Evolutionary conservation across 2,113 vertebrate genomes (phyloP).

Genomic region (Percopsis transmontana): DNA sequence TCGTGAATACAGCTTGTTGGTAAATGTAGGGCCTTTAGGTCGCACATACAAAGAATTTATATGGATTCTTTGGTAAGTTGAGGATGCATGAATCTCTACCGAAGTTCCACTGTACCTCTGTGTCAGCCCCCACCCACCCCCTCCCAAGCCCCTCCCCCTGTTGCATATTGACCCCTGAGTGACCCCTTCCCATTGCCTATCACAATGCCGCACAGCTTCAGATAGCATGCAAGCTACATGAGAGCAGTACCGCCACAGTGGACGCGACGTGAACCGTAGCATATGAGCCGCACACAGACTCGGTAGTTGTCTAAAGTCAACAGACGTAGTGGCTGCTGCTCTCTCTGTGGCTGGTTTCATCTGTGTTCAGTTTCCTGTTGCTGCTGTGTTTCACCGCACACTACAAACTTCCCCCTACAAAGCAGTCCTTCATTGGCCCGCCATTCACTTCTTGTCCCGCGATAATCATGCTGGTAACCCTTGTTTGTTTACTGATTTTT

Average conservation of each 20-base stretch:
- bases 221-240: constrained; percentile 39
- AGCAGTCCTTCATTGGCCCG: neutral
- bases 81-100: constrained; percentile 61
- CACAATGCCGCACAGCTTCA: constrained; percentile 55
- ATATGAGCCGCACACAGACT: too few species aligned
- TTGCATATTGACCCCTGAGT: constrained; percentile 29
- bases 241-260: constrained; percentile 40
- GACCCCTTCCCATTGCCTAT: constrained; percentile 16
- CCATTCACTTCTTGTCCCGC: constrained; percentile 19
- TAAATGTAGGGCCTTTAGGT: constrained; percentile 38
- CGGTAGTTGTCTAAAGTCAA: neutral
- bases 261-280: neutral
- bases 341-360: constrained; percentile 52
- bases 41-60: constrained; percentile 74
- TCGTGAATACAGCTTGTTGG: constrained; percentile 17
- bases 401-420: constrained; percentile 6
- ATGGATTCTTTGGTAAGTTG: constrained; percentile 83
- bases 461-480: neutral
- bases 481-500: neutral
- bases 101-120: constrained; percentile 56
- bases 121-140: constrained; percentile 45
- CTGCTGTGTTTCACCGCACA: constrained; percentile 41
- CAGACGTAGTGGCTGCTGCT: constrained; percentile 56
- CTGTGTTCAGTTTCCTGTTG: constrained; percentile 42
- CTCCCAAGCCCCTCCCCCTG: constrained; percentile 13